Evolutionary conservation across 2,888 invertebrate genomes (phyloP).

Genomic region (Byasa hedistus): DNA sequence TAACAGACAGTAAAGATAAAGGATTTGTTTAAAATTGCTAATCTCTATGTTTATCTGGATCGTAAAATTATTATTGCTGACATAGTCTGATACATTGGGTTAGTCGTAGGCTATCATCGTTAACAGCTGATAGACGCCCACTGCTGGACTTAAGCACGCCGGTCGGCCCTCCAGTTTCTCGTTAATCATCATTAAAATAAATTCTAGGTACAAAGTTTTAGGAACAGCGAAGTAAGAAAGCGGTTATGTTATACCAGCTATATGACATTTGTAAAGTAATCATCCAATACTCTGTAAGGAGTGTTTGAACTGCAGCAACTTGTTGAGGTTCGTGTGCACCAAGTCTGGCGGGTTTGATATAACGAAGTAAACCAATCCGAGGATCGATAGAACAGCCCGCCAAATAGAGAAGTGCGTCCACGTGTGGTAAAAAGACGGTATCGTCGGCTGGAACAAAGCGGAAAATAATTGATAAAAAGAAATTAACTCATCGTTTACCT

Average conservation of each 20-base stretch:
- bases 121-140: no score
- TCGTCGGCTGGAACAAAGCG: conserved; percentile 68
- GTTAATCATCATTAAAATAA: neutral
- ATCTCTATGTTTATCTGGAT: no score
- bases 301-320: conserved; percentile 69
- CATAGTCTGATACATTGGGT: no score
- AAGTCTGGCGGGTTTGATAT: conserved; percentile 77
- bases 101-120: no score
- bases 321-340: conserved; percentile 72
- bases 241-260: neutral
- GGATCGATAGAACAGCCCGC: conserved; percentile 79
- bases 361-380: conserved; percentile 79
- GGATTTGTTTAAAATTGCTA: no score
- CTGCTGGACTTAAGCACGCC: no score
- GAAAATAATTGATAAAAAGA: neutral
- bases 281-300: conserved; percentile 73
- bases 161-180: neutral
- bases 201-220: neutral
- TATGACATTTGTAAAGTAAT: conserved; percentile 36
- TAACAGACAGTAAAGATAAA: neutral
- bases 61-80: no score
- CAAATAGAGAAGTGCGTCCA: conserved; percentile 83
- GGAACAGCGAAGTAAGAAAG: neutral
- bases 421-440: conserved; percentile 74
- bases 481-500: no score